Evolutionary conservation across 1,140 invertebrate genomes (phyloP), one percentile per base, ranked within the genome.

Genomic region (Lepidurus apus): DNA sequence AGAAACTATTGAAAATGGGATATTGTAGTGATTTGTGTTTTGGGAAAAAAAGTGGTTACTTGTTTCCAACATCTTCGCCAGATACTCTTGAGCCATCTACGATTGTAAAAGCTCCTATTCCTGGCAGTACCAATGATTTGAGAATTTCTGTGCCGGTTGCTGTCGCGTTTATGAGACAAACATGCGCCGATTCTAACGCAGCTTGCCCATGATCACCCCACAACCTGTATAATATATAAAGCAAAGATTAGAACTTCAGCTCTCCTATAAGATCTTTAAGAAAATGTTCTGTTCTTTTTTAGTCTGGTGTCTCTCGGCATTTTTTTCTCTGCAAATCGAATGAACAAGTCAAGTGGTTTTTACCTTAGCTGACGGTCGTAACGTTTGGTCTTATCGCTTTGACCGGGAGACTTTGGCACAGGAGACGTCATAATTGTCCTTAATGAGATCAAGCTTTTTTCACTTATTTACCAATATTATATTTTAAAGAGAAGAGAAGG

Each of bases 121-220:
- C 97, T 77, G 97, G 96, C 43, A 99, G 86, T 21, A 98, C 92
- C 11, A 99, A 88, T 75, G 95, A 95, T 86, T 99, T 99, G 34
- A 98, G 85, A 77, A 95, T 92, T 89, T 99, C 98, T 73, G 95
- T 97, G 43, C 97, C 97, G 76, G 96, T 89, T 10, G 94, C 95
- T 78, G 92, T 96, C 1, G 95, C 95, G 88, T 98, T 98, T 80
- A 99, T 93, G 7, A 99, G 83, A 85, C 98, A 99, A 83, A 99
- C 90, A 85, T 94, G 92, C 42, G 95, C 91, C 76, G 87, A 87
- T 88, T 98, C 97, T 65, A 99, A 86, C 9, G 92, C 88, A 79
- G 88, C 85, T 86, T 99, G 98, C 1, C 98, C 98, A 87, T 98
- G 94, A 85, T 99, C 97, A 79, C 97, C 97, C 98, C 98, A 99